phyloP scores from a whole-genome alignment of 2,797 vertebrate genomes.

The Macroramphosus scolopax region DNA sequence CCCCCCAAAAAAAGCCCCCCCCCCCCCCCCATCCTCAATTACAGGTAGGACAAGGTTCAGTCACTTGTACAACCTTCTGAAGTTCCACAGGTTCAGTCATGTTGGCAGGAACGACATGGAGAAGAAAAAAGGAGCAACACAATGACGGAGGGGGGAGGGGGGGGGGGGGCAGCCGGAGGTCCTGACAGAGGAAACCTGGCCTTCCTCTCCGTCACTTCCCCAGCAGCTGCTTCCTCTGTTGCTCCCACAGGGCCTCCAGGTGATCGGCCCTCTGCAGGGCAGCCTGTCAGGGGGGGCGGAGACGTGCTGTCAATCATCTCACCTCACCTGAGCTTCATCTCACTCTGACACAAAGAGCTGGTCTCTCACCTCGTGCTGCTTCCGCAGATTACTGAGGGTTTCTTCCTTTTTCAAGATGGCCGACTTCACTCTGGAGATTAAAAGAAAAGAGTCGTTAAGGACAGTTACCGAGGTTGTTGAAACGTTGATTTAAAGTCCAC shows the following conservation, averaged over 20 bases:
- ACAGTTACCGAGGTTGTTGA: too few species aligned
- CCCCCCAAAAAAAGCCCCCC: too few species aligned
- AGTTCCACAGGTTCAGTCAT: conserved; percentile 49
- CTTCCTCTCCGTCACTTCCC: conserved; percentile 80
- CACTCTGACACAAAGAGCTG: too few species aligned
- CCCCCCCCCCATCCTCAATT: too few species aligned
- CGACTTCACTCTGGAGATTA: conserved; percentile 82
- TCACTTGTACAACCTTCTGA: conserved; percentile 26
- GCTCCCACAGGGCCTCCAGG: conserved; percentile 88
- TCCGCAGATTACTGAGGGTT: conserved; percentile 82
- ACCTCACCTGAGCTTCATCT: too few species aligned
- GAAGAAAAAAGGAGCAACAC: too few species aligned
- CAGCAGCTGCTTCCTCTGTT: conserved; percentile 81
- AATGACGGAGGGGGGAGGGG: too few species aligned
- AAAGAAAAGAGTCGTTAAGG: background rate
- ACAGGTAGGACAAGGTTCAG: conserved; percentile 41
- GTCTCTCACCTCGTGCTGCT: conserved; percentile 85
- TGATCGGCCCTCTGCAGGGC: conserved; percentile 86
- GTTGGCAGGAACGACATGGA: conserved; percentile 7
- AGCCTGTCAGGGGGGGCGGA: conserved; percentile 69
- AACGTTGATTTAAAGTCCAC: too few species aligned
- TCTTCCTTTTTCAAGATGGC: conserved; percentile 92
- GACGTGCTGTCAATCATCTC: conserved; percentile 4
- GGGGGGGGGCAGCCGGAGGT: background rate
- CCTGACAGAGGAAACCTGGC: background rate